Evolutionary conservation across 2,113 vertebrate genomes (phyloP), one percentile per base, ranked within the genome.

Genomic region (Porphyrio hochstetteri): DNA sequence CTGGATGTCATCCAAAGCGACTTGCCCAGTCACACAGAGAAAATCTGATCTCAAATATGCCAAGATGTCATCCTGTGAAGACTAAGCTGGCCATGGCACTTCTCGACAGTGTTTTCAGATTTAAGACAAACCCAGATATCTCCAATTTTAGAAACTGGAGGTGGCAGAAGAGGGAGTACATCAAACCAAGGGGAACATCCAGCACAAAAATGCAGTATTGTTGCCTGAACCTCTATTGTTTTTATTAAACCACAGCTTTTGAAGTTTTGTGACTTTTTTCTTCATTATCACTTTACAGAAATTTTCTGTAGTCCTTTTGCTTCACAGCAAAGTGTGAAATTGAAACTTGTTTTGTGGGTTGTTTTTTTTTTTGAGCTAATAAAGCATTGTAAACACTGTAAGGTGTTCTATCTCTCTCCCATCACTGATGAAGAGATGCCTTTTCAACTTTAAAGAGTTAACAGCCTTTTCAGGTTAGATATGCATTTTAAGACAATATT

Each of bases 351-450:
- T 28, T 53, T 59, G 50, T 27, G 50, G 50, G 48, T 29, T n/a
- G n/a, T n/a, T n/a, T 42, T 31, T 50, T 75, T 78, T 64, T 78
- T 27, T 53, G 67, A 24, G 55, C 24, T 67, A 50, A 64, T 29
- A 29, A 57, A 74, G 15, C 53, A 57, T 9, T 33, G 4, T 27
- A 25, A 77, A 25, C 10, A 18, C 23, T 64, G 9, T 59, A 27
- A 25, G 57, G 21, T 31, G 68, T 65, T 35, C 5, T 64, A 69
- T 87, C 31, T 46, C 9, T 35, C 23, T 33, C 24, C 5, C 9
- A 11, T 14, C 7, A 7, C 2, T 16, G 33, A 3, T 44, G 33
- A 83, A 61, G 48, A 27, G 46, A 31, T 0, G 2, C n/a, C 15
- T 57, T 91, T 75, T 38, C 76, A 61, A 72, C 18, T 1, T 1